A percentile compares a stretch with the other conserved stretches of the same genome.
phyloP scores from a whole-genome alignment of 2,113 vertebrate species.

The Anguilla japonica region DNA sequence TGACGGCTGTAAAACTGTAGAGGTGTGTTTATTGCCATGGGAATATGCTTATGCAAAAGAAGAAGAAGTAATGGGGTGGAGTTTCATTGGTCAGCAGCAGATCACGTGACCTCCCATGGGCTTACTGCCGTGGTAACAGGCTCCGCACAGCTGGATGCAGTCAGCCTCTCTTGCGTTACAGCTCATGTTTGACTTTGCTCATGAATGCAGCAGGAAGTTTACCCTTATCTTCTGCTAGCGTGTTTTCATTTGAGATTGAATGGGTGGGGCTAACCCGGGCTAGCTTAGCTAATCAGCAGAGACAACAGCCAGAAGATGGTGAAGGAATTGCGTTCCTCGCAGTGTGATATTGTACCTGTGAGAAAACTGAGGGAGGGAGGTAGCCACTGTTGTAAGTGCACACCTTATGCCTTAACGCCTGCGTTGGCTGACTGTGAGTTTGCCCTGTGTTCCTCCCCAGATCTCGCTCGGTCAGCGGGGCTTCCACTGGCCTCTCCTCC shows the following conservation, averaged over 20 bases:
- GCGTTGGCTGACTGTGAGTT: conserved; percentile 2
- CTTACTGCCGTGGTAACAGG: not conserved
- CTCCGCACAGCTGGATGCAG: not conserved
- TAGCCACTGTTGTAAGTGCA: too few relatives aligned
- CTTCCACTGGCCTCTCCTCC: conserved; percentile 85
- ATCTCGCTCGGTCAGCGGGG: conserved; percentile 88
- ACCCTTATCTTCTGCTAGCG: not conserved
- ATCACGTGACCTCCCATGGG: not conserved
- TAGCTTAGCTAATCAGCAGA: too few relatives aligned
- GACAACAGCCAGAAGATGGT: not conserved
- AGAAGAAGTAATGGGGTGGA: too few relatives aligned
- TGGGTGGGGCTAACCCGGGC: not conserved
- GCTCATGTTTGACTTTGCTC: too few relatives aligned
- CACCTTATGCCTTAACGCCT: not conserved
- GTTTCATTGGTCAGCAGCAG: too few relatives aligned
- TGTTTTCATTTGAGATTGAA: not conserved
- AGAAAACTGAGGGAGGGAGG: too few relatives aligned
- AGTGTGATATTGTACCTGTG: too few relatives aligned
- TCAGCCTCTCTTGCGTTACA: not conserved
- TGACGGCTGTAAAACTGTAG: not conserved
- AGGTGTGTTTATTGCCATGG: too few relatives aligned
- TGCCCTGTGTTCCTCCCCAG: conserved; percentile 52
- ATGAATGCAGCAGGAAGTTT: too few relatives aligned
- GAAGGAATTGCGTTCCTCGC: not conserved
- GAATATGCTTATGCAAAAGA: too few relatives aligned